Evolutionary conservation across 92 coral and sea anemone species (phyloP).

Genomic region (Siderastrea siderea): DNA sequence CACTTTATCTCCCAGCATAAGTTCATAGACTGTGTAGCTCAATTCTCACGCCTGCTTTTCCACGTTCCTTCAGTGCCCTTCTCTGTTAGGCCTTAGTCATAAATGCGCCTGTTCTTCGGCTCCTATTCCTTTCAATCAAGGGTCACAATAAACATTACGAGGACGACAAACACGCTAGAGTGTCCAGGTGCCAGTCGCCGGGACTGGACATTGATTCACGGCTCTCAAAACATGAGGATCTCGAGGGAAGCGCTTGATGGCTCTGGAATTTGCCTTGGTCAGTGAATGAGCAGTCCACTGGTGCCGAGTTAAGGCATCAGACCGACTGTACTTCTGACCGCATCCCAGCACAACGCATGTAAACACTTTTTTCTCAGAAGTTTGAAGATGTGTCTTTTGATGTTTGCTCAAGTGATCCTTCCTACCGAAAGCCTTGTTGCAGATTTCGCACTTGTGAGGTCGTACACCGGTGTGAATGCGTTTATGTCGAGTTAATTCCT

Average conservation of each 20-base stretch:
- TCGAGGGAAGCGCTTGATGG: conserved; percentile 39
- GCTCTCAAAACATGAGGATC: conserved; percentile 27
- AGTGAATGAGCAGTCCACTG: conserved; percentile 89
- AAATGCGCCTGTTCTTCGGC: neutral
- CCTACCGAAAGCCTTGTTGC: conserved; percentile 94
- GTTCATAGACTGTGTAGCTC: neutral
- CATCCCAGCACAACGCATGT: conserved; percentile 81
- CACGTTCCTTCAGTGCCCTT: neutral
- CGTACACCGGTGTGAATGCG: conserved; percentile 94
- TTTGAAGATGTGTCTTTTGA: conserved; percentile 91
- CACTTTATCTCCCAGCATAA: conserved; percentile 25
- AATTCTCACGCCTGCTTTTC: neutral
- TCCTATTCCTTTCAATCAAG: conserved; percentile 2
- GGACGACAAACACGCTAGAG: conserved; percentile 16
- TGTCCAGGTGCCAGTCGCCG: conserved; percentile 38
- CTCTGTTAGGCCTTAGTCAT: neutral
- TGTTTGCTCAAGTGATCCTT: conserved; percentile 95
- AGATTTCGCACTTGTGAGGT: conserved; percentile 91
- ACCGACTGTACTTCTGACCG: conserved; percentile 92
- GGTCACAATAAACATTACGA: conserved; percentile 25
- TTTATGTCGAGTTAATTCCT: conserved; percentile 92
- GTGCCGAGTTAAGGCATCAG: conserved; percentile 90
- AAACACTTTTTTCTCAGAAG: conserved; percentile 83
- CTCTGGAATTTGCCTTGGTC: conserved; percentile 58
- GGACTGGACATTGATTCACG: conserved; percentile 36